phyloP scores from a whole-genome alignment of 2,888 invertebrate species.

The Himalopsyche anomala region DNA sequence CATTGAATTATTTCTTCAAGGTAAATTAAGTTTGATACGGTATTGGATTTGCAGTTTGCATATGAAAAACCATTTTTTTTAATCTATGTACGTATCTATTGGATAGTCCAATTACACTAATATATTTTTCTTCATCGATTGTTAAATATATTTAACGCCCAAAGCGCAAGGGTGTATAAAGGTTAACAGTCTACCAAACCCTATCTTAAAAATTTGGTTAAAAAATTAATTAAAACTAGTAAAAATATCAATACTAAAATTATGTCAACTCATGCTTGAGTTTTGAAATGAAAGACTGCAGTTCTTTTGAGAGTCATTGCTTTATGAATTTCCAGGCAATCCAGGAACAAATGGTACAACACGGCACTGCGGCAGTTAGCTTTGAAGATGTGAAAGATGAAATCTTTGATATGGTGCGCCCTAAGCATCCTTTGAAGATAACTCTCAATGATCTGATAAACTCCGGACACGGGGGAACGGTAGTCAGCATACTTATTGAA shows the following conservation, averaged over 20 bases:
- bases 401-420: conserved; percentile 98
- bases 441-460: conserved; percentile 90
- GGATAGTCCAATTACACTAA: too few relatives aligned
- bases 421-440: conserved; percentile 88
- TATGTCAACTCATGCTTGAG: too few relatives aligned
- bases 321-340: conserved; percentile 81
- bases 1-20: conserved; percentile 94
- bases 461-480: conserved; percentile 95
- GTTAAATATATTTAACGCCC: background rate
- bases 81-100: background rate
- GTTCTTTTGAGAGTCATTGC: background rate
- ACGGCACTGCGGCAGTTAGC: conserved; percentile 92
- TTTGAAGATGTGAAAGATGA: conserved; percentile 98
- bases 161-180: too few relatives aligned
- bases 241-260: too few relatives aligned
- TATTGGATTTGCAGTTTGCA: background rate
- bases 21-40: conserved; percentile 70
- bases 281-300: too few relatives aligned
- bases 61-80: background rate
- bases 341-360: conserved; percentile 91
- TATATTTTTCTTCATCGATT: too few relatives aligned
- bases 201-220: too few relatives aligned
- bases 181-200: too few relatives aligned
- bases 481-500: conserved; percentile 95
- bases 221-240: too few relatives aligned